Evolutionary conservation across 92 coral and sea anemone genomes (phyloP).

Genomic region (Pocillopora meandrina): DNA sequence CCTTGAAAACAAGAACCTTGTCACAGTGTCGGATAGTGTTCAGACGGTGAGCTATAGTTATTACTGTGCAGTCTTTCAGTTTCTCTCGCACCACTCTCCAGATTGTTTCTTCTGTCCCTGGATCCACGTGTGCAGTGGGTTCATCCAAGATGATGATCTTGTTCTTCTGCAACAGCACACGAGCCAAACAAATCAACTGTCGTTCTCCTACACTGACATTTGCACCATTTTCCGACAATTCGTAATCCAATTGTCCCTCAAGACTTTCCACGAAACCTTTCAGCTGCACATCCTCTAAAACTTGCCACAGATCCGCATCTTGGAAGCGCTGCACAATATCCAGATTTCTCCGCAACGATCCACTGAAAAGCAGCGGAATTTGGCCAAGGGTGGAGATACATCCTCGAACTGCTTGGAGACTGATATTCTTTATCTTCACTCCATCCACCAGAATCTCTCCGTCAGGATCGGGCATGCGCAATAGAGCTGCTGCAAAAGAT

Average conservation of each 20-base stretch:
- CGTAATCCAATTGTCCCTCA: constrained; percentile 62
- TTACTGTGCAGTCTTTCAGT: constrained; percentile 17
- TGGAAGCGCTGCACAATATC: constrained; percentile 67
- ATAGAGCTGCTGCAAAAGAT: constrained; percentile 40
- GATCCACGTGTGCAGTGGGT: constrained; percentile 82
- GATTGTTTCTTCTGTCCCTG: constrained; percentile 62
- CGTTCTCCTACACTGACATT: constrained; percentile 81
- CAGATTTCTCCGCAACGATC: constrained; percentile 65
- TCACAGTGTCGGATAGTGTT: constrained; percentile 30
- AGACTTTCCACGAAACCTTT: constrained; percentile 58
- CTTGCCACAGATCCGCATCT: constrained; percentile 71
- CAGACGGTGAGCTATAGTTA: constrained; percentile 31
- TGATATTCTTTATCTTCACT: constrained; percentile 54
- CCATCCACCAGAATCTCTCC: constrained; percentile 58
- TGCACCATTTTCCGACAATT: constrained; percentile 62
- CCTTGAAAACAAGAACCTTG: constrained; percentile 7
- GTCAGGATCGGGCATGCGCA: constrained; percentile 57
- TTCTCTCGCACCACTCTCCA: constrained; percentile 21
- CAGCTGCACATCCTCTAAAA: constrained; percentile 74
- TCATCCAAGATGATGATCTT: constrained; percentile 81
- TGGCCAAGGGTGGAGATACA: constrained; percentile 74
- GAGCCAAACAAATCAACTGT: constrained; percentile 72
- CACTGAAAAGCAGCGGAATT: constrained; percentile 74
- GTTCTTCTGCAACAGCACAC: constrained; percentile 68
- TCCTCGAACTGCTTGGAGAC: constrained; percentile 67